phyloP scores from a whole-genome alignment of 2,797 vertebrate species.

The Squalus acanthias region DNA sequence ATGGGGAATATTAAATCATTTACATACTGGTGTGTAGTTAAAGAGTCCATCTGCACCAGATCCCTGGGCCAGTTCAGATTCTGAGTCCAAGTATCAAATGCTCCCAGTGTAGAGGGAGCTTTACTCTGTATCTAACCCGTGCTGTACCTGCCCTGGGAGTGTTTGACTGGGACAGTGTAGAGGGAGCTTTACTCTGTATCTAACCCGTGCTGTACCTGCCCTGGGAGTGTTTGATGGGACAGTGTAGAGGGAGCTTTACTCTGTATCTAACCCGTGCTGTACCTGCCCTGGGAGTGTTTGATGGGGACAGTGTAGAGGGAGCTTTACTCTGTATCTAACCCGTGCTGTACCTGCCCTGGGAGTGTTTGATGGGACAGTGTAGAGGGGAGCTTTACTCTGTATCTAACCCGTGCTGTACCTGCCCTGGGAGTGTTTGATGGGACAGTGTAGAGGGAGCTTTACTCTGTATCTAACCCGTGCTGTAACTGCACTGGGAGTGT shows the following conservation, averaged over 20 bases:
- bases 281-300: conserved; percentile 10
- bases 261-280: background rate
- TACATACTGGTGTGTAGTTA: background rate
- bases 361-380: conserved; percentile 8
- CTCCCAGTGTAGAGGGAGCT: background rate
- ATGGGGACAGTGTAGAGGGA: background rate
- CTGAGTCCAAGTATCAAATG: background rate
- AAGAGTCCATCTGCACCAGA: background rate
- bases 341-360: background rate
- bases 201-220: background rate
- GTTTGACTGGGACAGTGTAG: background rate
- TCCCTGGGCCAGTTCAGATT: background rate
- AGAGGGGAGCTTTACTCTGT: too few relatives aligned
- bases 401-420: background rate
- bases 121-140: background rate
- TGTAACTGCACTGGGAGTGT: background rate
- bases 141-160: background rate
- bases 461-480: background rate
- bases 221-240: background rate
- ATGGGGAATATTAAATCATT: background rate
- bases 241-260: background rate
- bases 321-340: background rate
- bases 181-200: background rate
- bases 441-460: background rate
- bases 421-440: too few relatives aligned